Evolutionary conservation across 1,140 invertebrate species (phyloP), one percentile per base, ranked within the genome.

Genomic region (Solenopsis invicta): DNA sequence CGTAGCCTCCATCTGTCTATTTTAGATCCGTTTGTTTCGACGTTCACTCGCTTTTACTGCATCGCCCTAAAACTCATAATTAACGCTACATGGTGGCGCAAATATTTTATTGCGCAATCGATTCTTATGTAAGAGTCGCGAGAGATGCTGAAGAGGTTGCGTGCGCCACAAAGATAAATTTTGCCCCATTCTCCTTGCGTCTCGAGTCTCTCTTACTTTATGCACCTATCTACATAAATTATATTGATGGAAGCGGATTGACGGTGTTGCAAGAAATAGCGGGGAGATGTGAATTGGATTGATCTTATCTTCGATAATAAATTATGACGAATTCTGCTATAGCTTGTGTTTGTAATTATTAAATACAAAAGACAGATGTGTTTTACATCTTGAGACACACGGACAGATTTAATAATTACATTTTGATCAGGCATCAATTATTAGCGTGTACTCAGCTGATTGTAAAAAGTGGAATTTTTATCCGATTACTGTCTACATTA

Each of bases 151-250:
- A 54, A 13, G 54, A 34, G 12, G 2, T 71, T 41, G 50, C 64
- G n/a, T 37, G 29, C 45, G 54, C n/a, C 18, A 74, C 18, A 21
- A 21, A 61, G 80, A 61, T 84, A 50, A 74, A 84, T 74, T 74
- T 61, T 56, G 52, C 6, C 18, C 10, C 24, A 18, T 12, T 24
- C 21, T 12, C 24, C 45, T 12, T 34, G 37, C 45, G 6, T 48
- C 41, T 62, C 80, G 24, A 21, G 8, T 21, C 18, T 45, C 62
- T 61, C 18, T 76, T n/a, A 16, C 45, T 77, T 21, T 48, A 24
- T 66, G 2, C 54, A 16, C 18, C 41, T 24, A 21, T 45, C 61
- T 66, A n/a, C n/a, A 18, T 54, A 61, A 48, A 45, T 61, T 56
- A 50, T 24, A 61, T 50, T 74, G 54, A 62, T 61, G 80, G 45